Evolutionary conservation across 1,140 invertebrate species (phyloP).

Genomic region (Aphelinus atriplicis): DNA sequence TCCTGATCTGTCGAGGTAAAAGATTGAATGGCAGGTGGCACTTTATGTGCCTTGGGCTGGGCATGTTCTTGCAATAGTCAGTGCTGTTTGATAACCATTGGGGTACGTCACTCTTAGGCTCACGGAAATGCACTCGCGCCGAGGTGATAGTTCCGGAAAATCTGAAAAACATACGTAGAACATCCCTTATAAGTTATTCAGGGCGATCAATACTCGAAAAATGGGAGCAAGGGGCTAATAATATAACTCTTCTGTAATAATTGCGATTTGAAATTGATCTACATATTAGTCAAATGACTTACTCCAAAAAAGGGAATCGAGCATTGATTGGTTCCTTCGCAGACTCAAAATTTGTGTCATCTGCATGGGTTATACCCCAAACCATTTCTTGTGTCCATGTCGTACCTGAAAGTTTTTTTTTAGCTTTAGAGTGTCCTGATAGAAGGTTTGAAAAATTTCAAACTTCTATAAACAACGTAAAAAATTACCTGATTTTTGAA

Average conservation of each 20-base stretch:
- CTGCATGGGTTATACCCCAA: constrained; percentile 66
- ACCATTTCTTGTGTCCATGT: constrained; percentile 73
- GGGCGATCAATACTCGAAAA: no score
- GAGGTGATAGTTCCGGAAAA: constrained; percentile 4
- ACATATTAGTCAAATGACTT: constrained; percentile 27
- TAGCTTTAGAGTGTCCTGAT: neutral
- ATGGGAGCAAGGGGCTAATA: no score
- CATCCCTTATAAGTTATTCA: no score
- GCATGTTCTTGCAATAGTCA: constrained; percentile 52
- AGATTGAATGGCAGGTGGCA: constrained; percentile 70
- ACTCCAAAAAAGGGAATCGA: constrained; percentile 53
- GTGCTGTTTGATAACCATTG: constrained; percentile 58
- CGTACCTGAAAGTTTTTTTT: constrained; percentile 48
- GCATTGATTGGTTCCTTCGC: constrained; percentile 48
- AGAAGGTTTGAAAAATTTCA: constrained; percentile 29
- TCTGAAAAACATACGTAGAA: neutral
- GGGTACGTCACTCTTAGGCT: constrained; percentile 39
- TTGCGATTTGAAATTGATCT: neutral
- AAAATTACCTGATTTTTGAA: constrained; percentile 61
- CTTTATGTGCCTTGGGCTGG: constrained; percentile 72
- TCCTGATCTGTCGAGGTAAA: neutral
- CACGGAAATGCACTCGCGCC: neutral
- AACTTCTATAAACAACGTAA: constrained; percentile 41
- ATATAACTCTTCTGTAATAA: no score
- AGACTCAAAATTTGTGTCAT: constrained; percentile 66